Conservation (phyloP, 2,888 invertebrate genomes). For the Oligia strigilis region DNA sequence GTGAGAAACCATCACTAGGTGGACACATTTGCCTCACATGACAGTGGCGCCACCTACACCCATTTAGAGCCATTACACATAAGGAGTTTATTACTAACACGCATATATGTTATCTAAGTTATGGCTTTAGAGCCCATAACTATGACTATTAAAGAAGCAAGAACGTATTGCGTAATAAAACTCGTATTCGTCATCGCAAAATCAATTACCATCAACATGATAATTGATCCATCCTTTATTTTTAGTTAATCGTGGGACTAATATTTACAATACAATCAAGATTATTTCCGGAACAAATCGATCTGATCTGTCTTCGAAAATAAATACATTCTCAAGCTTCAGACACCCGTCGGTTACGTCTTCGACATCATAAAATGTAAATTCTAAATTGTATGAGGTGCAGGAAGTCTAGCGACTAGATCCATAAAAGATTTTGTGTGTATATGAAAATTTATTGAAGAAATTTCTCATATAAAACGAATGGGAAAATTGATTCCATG, state of each 20-base stretch:
- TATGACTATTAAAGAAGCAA: slow-evolving; percentile 27
- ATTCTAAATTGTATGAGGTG: slow-evolving; percentile 27
- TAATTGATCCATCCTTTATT: slow-evolving; percentile 52
- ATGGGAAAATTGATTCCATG: not conserved
- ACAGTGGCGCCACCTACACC: slow-evolving; percentile 32
- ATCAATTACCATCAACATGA: slow-evolving; percentile 56
- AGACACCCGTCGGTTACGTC: slow-evolving; percentile 41
- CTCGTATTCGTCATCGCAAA: slow-evolving; percentile 48
- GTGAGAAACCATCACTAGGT: slow-evolving; percentile 9
- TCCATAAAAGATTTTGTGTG: slow-evolving; percentile 19
- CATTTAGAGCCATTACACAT: slow-evolving; percentile 42
- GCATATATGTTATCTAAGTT: slow-evolving; percentile 52
- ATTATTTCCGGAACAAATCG: slow-evolving; percentile 57
- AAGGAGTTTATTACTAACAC: slow-evolving; percentile 50
- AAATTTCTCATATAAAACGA: not conserved
- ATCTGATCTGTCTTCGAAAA: slow-evolving; percentile 54
- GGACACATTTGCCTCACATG: slow-evolving; percentile 34
- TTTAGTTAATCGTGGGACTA: slow-evolving; percentile 52
- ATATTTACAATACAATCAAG: slow-evolving; percentile 58
- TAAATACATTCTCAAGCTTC: slow-evolving; percentile 50
- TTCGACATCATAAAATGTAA: slow-evolving; percentile 44
- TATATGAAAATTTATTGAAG: slow-evolving; percentile 2
- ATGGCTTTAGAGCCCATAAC: slow-evolving; percentile 33
- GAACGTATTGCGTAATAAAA: slow-evolving; percentile 48
- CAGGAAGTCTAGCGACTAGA: slow-evolving; percentile 26